phyloP scores from a whole-genome alignment of 2,888 invertebrate genomes.

The Andrena hattorfiana region DNA sequence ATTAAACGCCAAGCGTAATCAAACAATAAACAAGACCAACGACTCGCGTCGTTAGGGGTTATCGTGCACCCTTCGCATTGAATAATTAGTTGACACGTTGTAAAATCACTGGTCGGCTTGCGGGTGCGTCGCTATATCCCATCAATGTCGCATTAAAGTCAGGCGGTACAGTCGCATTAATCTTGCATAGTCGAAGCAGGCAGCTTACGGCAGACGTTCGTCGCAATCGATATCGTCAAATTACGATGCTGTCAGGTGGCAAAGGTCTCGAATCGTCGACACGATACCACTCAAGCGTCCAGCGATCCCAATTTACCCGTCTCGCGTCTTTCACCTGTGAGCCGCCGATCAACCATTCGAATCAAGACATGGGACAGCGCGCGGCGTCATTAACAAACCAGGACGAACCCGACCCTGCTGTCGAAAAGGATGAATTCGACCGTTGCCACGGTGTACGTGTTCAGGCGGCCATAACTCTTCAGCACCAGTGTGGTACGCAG shows the following conservation, averaged over 20 bases:
- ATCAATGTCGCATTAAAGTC: neutral
- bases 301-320: conserved; percentile 22
- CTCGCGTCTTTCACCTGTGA: neutral
- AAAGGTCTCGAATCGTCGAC: neutral
- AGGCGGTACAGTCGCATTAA: neutral
- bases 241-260: neutral
- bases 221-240: conserved; percentile 17
- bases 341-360: conserved; percentile 10
- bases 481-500: conserved; percentile 51
- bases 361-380: neutral
- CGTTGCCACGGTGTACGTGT: neutral
- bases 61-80: neutral
- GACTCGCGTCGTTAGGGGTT: neutral
- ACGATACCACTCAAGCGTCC: neutral
- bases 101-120: neutral
- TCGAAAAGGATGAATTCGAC: conserved; percentile 27
- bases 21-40: neutral
- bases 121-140: neutral
- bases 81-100: too few relatives aligned
- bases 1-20: conserved; percentile 50
- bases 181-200: neutral
- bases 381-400: neutral
- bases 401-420: neutral
- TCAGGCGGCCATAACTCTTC: conserved; percentile 13
- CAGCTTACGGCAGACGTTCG: neutral